Evolutionary conservation across 2,797 vertebrate species (phyloP), one percentile per base, ranked within the genome.

Genomic region (Gallinago stenura): DNA sequence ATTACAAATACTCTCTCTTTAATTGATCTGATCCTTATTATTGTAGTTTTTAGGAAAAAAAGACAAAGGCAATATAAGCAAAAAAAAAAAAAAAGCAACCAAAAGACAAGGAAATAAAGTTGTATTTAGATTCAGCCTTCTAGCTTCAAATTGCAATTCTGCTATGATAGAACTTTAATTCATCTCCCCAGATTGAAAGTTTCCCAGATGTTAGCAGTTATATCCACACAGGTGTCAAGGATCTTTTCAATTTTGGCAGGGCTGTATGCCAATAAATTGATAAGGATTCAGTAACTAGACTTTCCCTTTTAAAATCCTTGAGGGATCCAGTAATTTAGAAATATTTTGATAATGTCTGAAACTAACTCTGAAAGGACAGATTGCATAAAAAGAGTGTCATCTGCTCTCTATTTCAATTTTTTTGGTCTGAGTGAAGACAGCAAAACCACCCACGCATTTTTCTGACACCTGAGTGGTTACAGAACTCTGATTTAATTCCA

Each of bases 371-470:
- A 89, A 91, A 41, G 16, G 82, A 95, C 79, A 91, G 60, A 89
- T 87, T 96, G 87, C 56, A 87, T 54, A 35, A 85, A 78, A 90
- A 78, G 12, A n/a, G 8, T 77, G 66, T 95, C 31, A 91, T 87
- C 75, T 92, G 68, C 22, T 92, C 28, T 82, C 62, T 62, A 57
- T 84, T 93, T 41, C 13, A 73, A 33, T 37, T 83, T 17, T 87
- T 89, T 80, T 92, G 4, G 20, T 77, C 68, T 83, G 64, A 60
- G 12, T 57, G 79, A 85, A 87, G 79, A 39, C 33, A 95, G 41
- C 13, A 89, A 95, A 91, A 45, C 6, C 35, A 80, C 71, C 41
- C 56, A 84, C 41, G 30, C 89, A 70, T 70, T 87, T 91, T 87
- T 77, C 71, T 83, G 83, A 62, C 48, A 92, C 72, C 61, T 81